Evolutionary conservation across 1,140 invertebrate genomes (phyloP), one percentile per base, ranked within the genome.

Genomic region (Lysiphlebus fabarum): DNA sequence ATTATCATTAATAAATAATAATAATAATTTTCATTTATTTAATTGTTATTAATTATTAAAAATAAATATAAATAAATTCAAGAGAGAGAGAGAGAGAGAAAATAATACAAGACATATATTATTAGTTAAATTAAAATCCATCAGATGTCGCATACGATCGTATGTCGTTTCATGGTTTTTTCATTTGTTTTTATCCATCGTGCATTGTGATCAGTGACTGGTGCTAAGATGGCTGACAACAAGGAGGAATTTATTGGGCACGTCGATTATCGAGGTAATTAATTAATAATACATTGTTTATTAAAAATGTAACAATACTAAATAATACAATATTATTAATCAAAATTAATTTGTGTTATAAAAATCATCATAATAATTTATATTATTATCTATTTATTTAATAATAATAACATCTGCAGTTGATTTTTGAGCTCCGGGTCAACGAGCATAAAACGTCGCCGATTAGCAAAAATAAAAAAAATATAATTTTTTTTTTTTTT

Each of bases 171-270:
- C n/a, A n/a, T n/a, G n/a, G n/a, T n/a, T n/a, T n/a, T 61, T 61
- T 62, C 62, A 66, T 68, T 71, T 76, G 73, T 77, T 76, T 74
- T 74, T 77, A 76, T 75, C 75, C 76, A 74, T 69, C 66, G 71
- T 76, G 75, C 72, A 77, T 74, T 75, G 74, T 73, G 69, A 67
- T 57, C 70, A 78, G 75, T 82, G 76, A 77, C 70, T 78, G 77
- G 77, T 78, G 78, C 78, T 82, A 83, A 84, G 81, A 84, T 84
- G 82, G 83, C 82, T 73, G 82, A 84, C 79, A 82, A 80, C 75
- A 81, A 79, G 78, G 81, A 82, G 77, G 78, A 82, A 70, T 78
- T 79, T 76, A 74, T 75, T 71, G 80, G 81, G 75, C 77, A 80
- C 74, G 73, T 75, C 66, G 81, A 80, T 71, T 78, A 79, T 70